Percentiles rank a stretch among this genome's conserved stretches.
Evolutionary conservation across 2,113 vertebrate species (phyloP).

Genomic region (Ranitomeya variabilis): DNA sequence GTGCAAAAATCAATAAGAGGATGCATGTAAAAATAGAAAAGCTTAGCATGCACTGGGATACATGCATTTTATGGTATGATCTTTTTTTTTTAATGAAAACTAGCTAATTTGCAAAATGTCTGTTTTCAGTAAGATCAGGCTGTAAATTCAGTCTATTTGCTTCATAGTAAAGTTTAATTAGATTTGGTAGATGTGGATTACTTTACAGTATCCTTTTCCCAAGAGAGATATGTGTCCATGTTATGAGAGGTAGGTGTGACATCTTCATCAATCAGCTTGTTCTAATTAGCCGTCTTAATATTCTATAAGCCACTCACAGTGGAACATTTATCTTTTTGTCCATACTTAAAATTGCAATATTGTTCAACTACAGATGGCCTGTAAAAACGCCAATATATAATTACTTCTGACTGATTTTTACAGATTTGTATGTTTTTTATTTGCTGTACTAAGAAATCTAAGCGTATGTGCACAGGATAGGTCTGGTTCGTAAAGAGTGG

Average conservation of each 20-base stretch:
- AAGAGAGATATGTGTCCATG: neutral
- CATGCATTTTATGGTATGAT: no score
- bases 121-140: neutral
- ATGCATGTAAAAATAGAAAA: no score
- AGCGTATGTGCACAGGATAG: neutral
- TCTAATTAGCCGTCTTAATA: constrained; percentile 35
- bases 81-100: neutral
- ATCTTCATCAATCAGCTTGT: constrained; percentile 21
- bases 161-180: constrained; percentile 3
- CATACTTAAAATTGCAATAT: neutral
- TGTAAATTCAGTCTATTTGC: neutral
- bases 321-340: neutral
- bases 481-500: no score
- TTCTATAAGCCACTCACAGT: neutral
- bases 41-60: no score
- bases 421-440: neutral
- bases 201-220: constrained; percentile 13
- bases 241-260: constrained; percentile 18
- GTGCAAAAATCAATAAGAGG: neutral
- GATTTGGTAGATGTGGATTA: constrained; percentile 2
- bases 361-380: neutral
- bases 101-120: neutral
- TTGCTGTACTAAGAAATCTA: neutral
- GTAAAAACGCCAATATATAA: neutral
- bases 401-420: neutral